These are phyloP conservation scores for Leptoteleia sp. DNA, from an alignment of 1,140 invertebrate species.

Conservation along the genomic window DNA sequence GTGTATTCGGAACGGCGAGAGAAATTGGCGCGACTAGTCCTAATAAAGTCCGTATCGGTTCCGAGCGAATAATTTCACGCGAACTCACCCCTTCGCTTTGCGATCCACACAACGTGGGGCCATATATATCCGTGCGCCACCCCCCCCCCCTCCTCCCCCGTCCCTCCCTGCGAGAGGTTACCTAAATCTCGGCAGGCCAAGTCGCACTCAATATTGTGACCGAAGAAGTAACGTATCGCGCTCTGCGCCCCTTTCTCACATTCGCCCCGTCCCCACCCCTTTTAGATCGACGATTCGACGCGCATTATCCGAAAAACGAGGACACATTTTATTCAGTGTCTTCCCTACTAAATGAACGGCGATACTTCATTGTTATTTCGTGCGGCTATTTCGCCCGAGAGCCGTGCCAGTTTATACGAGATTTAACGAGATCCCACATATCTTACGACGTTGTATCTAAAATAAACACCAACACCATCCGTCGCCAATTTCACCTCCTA, in stretches of 20 bases:
- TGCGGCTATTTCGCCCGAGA: slow-evolving; percentile 10
- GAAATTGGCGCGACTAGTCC: slow-evolving; percentile 59
- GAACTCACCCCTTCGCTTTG: slow-evolving; percentile 62
- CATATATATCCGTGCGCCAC: slow-evolving; percentile 67
- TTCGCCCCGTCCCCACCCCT: slow-evolving; percentile 57
- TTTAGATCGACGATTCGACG: slow-evolving; percentile 60
- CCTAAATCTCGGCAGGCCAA: slow-evolving; percentile 76
- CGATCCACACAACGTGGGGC: slow-evolving; percentile 41
- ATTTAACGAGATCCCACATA: too few relatives aligned
- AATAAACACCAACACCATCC: too few relatives aligned
- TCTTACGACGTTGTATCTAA: too few relatives aligned
- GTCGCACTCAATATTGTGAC: slow-evolving; percentile 80
- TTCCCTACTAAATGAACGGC: slow-evolving; percentile 49
- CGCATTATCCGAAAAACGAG: slow-evolving; percentile 57
- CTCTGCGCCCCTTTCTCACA: slow-evolving; percentile 69
- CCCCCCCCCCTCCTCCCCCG: slow-evolving; percentile 52
- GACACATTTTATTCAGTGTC: slow-evolving; percentile 63
- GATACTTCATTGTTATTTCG: slow-evolving; percentile 44
- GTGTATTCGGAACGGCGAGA: slow-evolving; percentile 41
- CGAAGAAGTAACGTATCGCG: slow-evolving; percentile 77
- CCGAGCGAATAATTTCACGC: slow-evolving; percentile 70
- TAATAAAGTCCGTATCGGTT: slow-evolving; percentile 76
- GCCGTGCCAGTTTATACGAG: too few relatives aligned
- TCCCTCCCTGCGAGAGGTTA: slow-evolving; percentile 67
- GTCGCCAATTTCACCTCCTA: not conserved